Evolutionary conservation across 1,140 invertebrate species (phyloP).

Genomic region (Scaptomyza pallida): DNA sequence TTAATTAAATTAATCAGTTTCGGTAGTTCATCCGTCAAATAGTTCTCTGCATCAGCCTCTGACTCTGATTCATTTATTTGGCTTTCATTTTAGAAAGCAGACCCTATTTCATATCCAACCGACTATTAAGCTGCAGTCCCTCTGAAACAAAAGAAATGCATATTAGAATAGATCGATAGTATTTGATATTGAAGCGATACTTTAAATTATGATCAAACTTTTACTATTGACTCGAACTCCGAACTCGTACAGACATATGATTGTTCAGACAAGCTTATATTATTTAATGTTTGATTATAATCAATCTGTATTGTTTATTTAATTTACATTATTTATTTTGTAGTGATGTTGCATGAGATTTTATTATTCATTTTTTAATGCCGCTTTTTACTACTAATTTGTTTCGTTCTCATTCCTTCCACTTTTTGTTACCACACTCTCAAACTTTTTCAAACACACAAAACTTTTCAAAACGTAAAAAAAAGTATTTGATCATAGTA

Average conservation of each 20-base stretch:
- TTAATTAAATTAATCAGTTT: conserved; percentile 81
- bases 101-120: conserved; percentile 38
- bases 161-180: conserved; percentile 45
- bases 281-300: conserved; percentile 39
- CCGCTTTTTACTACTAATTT: conserved; percentile 81
- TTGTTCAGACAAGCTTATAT: conserved; percentile 22
- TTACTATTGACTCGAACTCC: conserved; percentile 45
- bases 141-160: conserved; percentile 41
- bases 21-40: conserved; percentile 67
- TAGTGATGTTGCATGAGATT: conserved; percentile 84
- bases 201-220: conserved; percentile 41
- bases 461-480: conserved; percentile 40
- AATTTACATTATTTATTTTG: conserved; percentile 71
- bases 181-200: conserved; percentile 38
- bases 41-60: conserved; percentile 15
- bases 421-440: conserved; percentile 55
- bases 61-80: conserved; percentile 60
- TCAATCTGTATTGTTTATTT: conserved; percentile 74
- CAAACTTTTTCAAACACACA: conserved; percentile 45
- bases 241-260: conserved; percentile 28
- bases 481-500: conserved; percentile 37
- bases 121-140: conserved; percentile 15
- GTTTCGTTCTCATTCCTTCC: conserved; percentile 57
- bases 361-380: conserved; percentile 83
- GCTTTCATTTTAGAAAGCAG: conserved; percentile 53